Evolutionary conservation across 1,140 invertebrate genomes (phyloP), one percentile per base, ranked within the genome.

Genomic region (Amphibalanus amphitrite): DNA sequence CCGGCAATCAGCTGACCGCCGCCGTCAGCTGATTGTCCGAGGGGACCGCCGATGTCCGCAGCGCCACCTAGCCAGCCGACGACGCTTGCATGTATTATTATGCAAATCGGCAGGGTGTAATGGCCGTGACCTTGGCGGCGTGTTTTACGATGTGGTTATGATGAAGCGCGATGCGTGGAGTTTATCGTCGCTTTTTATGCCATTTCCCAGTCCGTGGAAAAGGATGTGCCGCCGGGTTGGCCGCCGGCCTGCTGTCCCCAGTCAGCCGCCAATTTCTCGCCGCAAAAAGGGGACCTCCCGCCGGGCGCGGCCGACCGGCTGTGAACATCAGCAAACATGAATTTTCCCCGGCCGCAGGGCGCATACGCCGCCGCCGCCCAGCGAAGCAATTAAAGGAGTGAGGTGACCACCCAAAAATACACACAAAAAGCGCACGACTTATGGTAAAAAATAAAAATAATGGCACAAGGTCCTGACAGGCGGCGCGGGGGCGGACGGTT

Each of bases 131-230:
- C 47, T 59, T 59, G 47, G 20, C 13, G 47, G 10, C 20, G 20
- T 59, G 47, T 59, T 59, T 59, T 59, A 59, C 47, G 47, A 59
- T 59, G 47, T 59, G 47, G 47, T 59, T 59, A 59, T 59, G 47
- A 59, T 59, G 47, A 59, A 23, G 47, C 6, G 47, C 47, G 47
- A 59, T 59, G 47, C 47, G 47, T 59, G 47, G 47, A 59, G 47
- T 59, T 59, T 59, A 59, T 59, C 47, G 47, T 59, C 47, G 13
- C 10, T 59, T 59, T 59, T 59, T 59, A 59, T 23, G 20, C 20
- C 23, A 59, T 59, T 59, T 59, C 17, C 47, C 10, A 20, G 47
- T 59, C 6, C 47, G 6, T 6, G 47, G 47, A 59, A 59, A 59
- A 59, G 47, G 47, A 59, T 59, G 47, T 59, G 47, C 10, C 47